A percentile compares a stretch with the other conserved stretches of the same genome.
phyloP scores from a whole-genome alignment of 1,140 invertebrate species.

The Uloborus diversus region DNA sequence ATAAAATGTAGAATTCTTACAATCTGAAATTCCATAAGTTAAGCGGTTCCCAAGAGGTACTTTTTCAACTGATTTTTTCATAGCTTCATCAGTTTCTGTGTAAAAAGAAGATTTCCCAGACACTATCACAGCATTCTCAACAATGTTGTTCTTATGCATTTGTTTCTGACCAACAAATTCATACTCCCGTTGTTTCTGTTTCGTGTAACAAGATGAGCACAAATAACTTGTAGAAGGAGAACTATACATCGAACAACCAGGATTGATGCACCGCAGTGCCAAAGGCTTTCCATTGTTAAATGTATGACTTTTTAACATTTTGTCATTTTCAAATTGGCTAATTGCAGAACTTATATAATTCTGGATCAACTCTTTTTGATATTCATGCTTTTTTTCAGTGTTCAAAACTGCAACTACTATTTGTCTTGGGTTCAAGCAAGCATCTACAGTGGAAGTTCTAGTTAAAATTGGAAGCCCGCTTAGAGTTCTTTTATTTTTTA shows the following conservation, averaged over 20 bases:
- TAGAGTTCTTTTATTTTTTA: slow-evolving; percentile 43
- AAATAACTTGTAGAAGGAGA: slow-evolving; percentile 70
- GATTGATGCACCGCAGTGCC: slow-evolving; percentile 62
- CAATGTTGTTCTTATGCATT: neutral
- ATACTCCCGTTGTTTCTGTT: slow-evolving; percentile 62
- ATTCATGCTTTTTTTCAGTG: slow-evolving; percentile 75
- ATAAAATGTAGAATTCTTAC: slow-evolving; percentile 30
- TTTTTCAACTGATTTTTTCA: slow-evolving; percentile 22
- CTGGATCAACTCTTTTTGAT: slow-evolving; percentile 83
- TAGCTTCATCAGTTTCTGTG: slow-evolving; percentile 21
- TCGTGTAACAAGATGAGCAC: slow-evolving; percentile 67
- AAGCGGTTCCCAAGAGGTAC: slow-evolving; percentile 12
- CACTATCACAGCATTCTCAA: slow-evolving; percentile 10
- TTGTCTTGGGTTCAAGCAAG: slow-evolving; percentile 33
- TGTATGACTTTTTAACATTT: slow-evolving; percentile 58
- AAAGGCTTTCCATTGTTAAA: neutral
- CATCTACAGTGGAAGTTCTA: slow-evolving; percentile 1
- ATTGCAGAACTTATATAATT: slow-evolving; percentile 84
- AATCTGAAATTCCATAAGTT: neutral
- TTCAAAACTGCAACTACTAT: slow-evolving; percentile 75
- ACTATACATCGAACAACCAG: slow-evolving; percentile 67
- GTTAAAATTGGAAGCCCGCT: slow-evolving; percentile 14
- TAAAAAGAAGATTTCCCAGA: slow-evolving; percentile 49
- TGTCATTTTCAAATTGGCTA: slow-evolving; percentile 71
- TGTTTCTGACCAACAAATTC: slow-evolving; percentile 13